Evolutionary conservation across 64 coral and sea anemone species (phyloP), one percentile per base, ranked within the genome.

Genomic region (Acropora tenuis): DNA sequence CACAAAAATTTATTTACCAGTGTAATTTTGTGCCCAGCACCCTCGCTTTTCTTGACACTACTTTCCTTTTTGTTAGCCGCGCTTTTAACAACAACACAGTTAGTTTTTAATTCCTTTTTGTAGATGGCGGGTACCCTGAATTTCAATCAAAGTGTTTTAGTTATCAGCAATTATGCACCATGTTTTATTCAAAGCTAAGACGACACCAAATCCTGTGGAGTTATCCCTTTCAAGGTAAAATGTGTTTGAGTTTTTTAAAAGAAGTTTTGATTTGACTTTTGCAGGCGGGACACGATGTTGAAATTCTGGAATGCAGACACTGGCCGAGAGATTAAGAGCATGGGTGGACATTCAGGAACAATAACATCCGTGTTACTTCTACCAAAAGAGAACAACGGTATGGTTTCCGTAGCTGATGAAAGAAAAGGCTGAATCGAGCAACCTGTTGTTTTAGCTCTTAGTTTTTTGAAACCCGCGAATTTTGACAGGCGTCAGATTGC

Each of bases 271-370:
- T 68, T 47, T 16, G 47, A 44, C 58, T 1, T 85, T 88, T 48
- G 1, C 82, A 98, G 97, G 77, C 97, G 97, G 30, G 97, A 98
- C 89, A 98, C 97, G 13, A 98, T 96, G 94, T 75, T 98, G 1
- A 99, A 99, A 68, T 78, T 99, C 58, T 99, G 97, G 97, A 88
- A 99, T 86, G 89, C 91, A 18, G 91, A 99, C 48, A 94, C 91
- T 57, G 97, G 97, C 7, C 41, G 78, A 59, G 97, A 99, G 46
- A 15, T 96, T 47, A 94, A 91, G 30, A 99, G 97, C 50, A 92
- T 99, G 83, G 97, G 97, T 16, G 97, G 97, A 12, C 97, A 99
- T 79, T 96, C 97, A 63, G 97, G 97, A 45, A 91, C 88, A 75
- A 89, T 99, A 81, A 99, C 97, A 43, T 96, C 97, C 65, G 97